Conservation (phyloP, 2,888 invertebrate genomes). For the Cataglyphis rosenhaueri region DNA sequence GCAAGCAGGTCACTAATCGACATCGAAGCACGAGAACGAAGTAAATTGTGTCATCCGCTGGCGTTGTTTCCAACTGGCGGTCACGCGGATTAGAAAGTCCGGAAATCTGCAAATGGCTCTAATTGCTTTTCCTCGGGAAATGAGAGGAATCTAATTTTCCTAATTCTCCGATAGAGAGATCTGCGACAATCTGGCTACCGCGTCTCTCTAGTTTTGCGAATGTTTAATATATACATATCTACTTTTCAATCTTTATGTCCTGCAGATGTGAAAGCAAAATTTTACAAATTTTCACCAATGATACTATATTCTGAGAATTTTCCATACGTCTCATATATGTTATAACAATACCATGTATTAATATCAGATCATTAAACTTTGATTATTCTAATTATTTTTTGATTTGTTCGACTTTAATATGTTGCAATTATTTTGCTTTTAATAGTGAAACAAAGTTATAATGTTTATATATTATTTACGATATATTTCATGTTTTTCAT, state of each 20-base stretch:
- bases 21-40: slow-evolving; percentile 47
- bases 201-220: slow-evolving; percentile 7
- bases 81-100: slow-evolving; percentile 73
- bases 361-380: background rate
- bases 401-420: background rate
- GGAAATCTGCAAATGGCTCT: slow-evolving; percentile 77
- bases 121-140: slow-evolving; percentile 74
- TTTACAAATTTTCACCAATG: background rate
- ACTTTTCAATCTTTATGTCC: slow-evolving; percentile 16
- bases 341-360: background rate
- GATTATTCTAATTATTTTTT: background rate
- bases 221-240: slow-evolving; percentile 14
- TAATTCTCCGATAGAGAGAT: slow-evolving; percentile 70
- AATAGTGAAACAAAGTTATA: background rate
- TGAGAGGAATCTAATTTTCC: slow-evolving; percentile 74
- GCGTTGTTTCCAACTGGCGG: slow-evolving; percentile 70
- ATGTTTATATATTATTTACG: background rate
- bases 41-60: slow-evolving; percentile 70
- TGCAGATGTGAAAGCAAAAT: background rate
- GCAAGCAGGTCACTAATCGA: slow-evolving; percentile 63
- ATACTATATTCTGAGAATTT: background rate
- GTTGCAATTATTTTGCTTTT: background rate
- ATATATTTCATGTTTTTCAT: background rate
- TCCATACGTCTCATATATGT: background rate
- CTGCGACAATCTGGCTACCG: slow-evolving; percentile 17